Conservation (phyloP, 2,888 invertebrate genomes). For the Hedya salicella region DNA sequence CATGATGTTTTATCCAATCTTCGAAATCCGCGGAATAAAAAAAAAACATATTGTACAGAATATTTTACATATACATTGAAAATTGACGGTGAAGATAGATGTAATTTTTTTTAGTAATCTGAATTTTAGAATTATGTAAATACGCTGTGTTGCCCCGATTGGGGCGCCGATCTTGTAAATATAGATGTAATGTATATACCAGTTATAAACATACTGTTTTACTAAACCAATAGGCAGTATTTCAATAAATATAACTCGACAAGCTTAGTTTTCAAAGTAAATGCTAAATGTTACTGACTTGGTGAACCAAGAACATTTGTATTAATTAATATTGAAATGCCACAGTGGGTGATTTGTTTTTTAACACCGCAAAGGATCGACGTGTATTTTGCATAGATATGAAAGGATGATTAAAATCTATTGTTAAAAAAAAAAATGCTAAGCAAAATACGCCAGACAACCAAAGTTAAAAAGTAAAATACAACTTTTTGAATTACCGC, state of each 20-base stretch:
- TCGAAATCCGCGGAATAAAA: constrained; percentile 32
- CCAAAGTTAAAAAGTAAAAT: too few relatives aligned
- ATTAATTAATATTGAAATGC: too few relatives aligned
- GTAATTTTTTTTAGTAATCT: constrained; percentile 46
- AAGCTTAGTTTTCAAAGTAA: too few relatives aligned
- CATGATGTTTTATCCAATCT: constrained; percentile 43
- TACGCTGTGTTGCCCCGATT: constrained; percentile 51
- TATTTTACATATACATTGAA: constrained; percentile 58
- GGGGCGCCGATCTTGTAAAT: constrained; percentile 31
- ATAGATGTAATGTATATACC: constrained; percentile 42
- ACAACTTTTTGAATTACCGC: too few relatives aligned
- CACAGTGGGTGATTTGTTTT: too few relatives aligned
- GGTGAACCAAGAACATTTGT: too few relatives aligned
- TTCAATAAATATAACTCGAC: constrained; percentile 6
- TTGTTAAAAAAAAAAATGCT: too few relatives aligned
- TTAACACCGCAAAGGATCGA: too few relatives aligned
- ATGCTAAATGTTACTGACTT: too few relatives aligned
- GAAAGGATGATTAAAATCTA: too few relatives aligned
- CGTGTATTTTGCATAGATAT: too few relatives aligned
- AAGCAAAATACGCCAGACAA: too few relatives aligned
- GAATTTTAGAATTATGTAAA: constrained; percentile 58
- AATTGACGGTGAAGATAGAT: constrained; percentile 51
- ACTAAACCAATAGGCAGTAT: constrained; percentile 46
- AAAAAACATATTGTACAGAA: constrained; percentile 58
- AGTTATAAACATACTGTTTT: constrained; percentile 46